Evolutionary conservation across 2,888 invertebrate species (phyloP).

Genomic region (Pelosia muscerda): DNA sequence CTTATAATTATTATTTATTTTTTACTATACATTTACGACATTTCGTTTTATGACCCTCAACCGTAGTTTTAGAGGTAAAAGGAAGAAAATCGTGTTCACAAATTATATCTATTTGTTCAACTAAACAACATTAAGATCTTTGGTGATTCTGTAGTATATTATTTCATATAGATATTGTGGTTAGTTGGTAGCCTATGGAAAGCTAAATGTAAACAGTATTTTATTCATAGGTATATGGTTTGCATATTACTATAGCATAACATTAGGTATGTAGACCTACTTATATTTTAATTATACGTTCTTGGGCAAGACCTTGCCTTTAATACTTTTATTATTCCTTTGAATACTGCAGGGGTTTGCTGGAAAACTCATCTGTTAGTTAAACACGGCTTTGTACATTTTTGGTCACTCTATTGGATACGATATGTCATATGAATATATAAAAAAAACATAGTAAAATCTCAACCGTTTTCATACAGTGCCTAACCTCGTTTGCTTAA

Average conservation of each 20-base stretch:
- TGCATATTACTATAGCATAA: not conserved
- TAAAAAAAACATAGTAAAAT: not conserved
- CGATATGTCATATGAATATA: not conserved
- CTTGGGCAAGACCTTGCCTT: not conserved
- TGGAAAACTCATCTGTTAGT: not conserved
- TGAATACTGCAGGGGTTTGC: not conserved
- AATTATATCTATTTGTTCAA: not conserved
- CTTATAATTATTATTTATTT: slow-evolving; percentile 4
- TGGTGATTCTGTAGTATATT: not conserved
- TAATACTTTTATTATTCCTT: not conserved
- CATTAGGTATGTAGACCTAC: no score
- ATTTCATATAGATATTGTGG: not conserved
- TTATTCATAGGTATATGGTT: not conserved
- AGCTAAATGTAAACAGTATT: not conserved
- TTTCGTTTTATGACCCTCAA: not conserved
- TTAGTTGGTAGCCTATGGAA: not conserved
- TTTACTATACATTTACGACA: not conserved
- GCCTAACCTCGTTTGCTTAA: not conserved
- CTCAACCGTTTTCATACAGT: not conserved
- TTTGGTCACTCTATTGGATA: not conserved
- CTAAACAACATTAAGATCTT: not conserved
- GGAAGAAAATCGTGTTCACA: not conserved
- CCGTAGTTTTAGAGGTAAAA: not conserved
- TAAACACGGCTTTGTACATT: not conserved
- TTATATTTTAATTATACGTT: no score